A percentile compares a stretch with the other conserved stretches of the same genome.
phyloP scores from a whole-genome alignment of 2,888 invertebrate genomes.

The Gasteruption jaculator region DNA sequence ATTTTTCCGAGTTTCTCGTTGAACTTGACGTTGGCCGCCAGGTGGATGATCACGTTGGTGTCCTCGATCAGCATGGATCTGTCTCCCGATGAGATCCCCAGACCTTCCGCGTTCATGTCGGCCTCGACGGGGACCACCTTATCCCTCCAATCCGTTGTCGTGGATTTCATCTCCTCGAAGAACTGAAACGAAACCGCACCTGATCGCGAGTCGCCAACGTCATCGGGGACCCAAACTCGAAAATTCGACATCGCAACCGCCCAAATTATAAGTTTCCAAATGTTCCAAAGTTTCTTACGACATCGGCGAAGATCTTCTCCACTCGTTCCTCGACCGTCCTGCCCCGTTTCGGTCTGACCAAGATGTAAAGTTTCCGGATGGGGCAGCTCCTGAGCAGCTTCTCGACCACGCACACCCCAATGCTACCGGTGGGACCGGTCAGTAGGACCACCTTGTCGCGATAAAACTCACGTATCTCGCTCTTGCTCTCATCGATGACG shows the following conservation, averaged over 20 bases:
- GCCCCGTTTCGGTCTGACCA: constrained; percentile 46
- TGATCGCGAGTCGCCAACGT: too few species aligned
- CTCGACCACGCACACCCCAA: too few species aligned
- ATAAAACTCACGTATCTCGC: too few species aligned
- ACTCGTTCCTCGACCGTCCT: constrained; percentile 40
- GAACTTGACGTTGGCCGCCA: constrained; percentile 72
- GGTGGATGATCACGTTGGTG: constrained; percentile 68
- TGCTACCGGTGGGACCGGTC: too few species aligned
- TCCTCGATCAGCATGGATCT: constrained; percentile 51
- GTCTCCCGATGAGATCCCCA: constrained; percentile 55
- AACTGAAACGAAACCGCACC: too few species aligned
- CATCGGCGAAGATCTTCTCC: constrained; percentile 41
- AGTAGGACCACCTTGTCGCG: too few species aligned
- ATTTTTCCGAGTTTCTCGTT: constrained; percentile 65
- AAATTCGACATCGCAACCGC: too few species aligned
- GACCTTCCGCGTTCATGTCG: constrained; percentile 52
- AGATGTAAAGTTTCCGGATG: constrained; percentile 40
- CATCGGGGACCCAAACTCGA: too few species aligned
- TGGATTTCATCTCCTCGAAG: constrained; percentile 53
- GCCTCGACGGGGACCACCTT: constrained; percentile 60
- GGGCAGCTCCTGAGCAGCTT: constrained; percentile 46
- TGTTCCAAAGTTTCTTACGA: constrained; percentile 32
- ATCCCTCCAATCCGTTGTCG: constrained; percentile 51
- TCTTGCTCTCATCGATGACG: too few species aligned
- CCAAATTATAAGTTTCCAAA: too few species aligned